Evolutionary conservation across 1,140 invertebrate species (phyloP), one percentile per base, ranked within the genome.

Genomic region (Meloidogyne hapla): DNA sequence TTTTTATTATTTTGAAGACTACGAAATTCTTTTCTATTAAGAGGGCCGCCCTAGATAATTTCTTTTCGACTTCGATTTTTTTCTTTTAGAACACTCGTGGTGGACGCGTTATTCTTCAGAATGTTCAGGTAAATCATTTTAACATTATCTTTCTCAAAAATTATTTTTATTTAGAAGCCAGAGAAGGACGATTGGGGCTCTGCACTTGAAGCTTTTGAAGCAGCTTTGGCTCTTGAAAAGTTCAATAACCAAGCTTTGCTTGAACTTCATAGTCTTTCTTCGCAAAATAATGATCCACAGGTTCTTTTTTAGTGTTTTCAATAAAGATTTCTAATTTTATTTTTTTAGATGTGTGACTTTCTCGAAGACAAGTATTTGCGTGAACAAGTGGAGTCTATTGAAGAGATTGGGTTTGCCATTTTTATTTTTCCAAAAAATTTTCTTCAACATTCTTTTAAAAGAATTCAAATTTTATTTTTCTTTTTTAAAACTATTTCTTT

Each of bases 241-340:
- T 89, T 88, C 76, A 92, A 94, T 12, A 94, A 94, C 85, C 88
- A 92, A 90, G 89, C 89, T 80, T 86, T 94, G n/a, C 81, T 94
- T 13, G 88, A 91, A 33, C 84, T 93, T 0, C 92, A 93, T 81
- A 87, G 88, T 8, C 71, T 92, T 69, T 92, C 92, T 8, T 88
- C 88, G 15, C 85, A 88, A 8, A 90, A 92, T 80, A 90, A 92
- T 80, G 93, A 94, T 88, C 89, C 91, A 5, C 91, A 92, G 87
- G 88, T 88, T 9, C 33, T 1, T 15, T 33, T 33, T 18, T 38
- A 63, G 0, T n/a, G 8, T 23, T 33, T 69, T 28, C 12, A 26
- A n/a, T 15, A 25, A 23, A n/a, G n/a, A 10, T 42, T 8, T 69
- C 45, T 15, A 45, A 21, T 8, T 4, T 21, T 45, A 42, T 61